Evolutionary conservation across 2,797 vertebrate genomes (phyloP).

Genomic region (Danio choprae): DNA sequence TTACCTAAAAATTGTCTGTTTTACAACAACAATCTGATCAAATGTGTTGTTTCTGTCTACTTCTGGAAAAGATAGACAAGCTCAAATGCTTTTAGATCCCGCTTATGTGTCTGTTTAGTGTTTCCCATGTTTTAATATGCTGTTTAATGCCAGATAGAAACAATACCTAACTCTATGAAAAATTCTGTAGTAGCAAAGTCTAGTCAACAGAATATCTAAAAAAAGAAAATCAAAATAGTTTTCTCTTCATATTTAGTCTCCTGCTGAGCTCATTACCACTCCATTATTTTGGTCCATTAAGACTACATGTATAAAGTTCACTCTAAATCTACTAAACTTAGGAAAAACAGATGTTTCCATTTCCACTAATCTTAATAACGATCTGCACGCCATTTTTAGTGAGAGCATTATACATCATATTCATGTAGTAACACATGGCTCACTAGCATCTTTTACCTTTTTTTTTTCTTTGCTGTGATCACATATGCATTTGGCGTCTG

Average conservation of each 20-base stretch:
- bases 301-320: background rate
- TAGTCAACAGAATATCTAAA: too few relatives aligned
- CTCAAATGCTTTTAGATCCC: too few relatives aligned
- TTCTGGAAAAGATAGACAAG: too few relatives aligned
- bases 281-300: conserved; percentile 4
- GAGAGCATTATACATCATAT: background rate
- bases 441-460: conserved; percentile 4
- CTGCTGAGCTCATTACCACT: background rate
- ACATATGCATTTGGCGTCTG: conserved; percentile 19
- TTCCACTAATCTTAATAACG: conserved; percentile 5
- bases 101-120: too few relatives aligned
- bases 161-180: too few relatives aligned
- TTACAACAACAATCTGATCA: too few relatives aligned
- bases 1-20: too few relatives aligned
- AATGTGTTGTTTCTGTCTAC: too few relatives aligned
- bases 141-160: too few relatives aligned
- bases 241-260: background rate
- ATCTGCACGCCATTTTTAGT: background rate
- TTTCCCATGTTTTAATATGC: too few relatives aligned
- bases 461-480: conserved; percentile 32
- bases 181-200: too few relatives aligned
- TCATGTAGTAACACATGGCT: background rate
- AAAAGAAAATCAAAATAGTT: background rate
- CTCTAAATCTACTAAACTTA: background rate
- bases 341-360: background rate